Evolutionary conservation across 2,797 vertebrate genomes (phyloP), one percentile per base, ranked within the genome.

Genomic region (Gambelia wislizenii): DNA sequence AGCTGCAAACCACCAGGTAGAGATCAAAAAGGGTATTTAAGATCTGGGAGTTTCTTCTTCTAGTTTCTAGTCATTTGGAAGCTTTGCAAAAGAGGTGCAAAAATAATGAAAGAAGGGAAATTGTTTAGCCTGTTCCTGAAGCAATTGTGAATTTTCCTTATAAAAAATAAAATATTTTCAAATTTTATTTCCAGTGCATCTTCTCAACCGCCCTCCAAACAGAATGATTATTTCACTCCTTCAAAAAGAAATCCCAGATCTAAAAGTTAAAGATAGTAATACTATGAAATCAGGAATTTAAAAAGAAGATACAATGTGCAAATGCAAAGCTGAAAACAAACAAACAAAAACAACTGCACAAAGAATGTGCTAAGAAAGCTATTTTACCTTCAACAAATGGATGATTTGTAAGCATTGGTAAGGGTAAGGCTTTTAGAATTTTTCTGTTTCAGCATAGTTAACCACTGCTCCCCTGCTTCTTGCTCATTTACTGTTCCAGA

Each of bases 101-200:
- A 25, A 88, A 87, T 22, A 93, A 88, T 87, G 91, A 94, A 89
- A 85, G 94, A 91, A 92, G 92, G 75, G 59, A 91, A 83, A 90
- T 93, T 95, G 93, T 93, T 93, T 93, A 94, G 91, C 87, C 84
- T 95, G 92, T 92, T 94, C 84, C 87, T 93, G 93, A 83, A 81
- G 0, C 86, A 92, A 92, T 89, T 95, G 91, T 95, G 91, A 96
- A 93, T 93, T 94, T 93, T 96, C 85, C 91, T 96, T 94, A 95
- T 93, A 83, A 94, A 97, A 96, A 95, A 95, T 94, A 87, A 95
- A 96, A 96, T 47, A 95, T 95, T 90, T 96, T 97, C 96, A 95
- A 94, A 95, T 95, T 96, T 96, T 96, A 96, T 95, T 97, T 97
- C 96, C 96, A 98, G 97, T 97, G 97, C 97, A 97, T 95, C 91